Base-by-base conservation (phyloP, 2,888 invertebrate species). In the Galeruca laticollis region DNA sequence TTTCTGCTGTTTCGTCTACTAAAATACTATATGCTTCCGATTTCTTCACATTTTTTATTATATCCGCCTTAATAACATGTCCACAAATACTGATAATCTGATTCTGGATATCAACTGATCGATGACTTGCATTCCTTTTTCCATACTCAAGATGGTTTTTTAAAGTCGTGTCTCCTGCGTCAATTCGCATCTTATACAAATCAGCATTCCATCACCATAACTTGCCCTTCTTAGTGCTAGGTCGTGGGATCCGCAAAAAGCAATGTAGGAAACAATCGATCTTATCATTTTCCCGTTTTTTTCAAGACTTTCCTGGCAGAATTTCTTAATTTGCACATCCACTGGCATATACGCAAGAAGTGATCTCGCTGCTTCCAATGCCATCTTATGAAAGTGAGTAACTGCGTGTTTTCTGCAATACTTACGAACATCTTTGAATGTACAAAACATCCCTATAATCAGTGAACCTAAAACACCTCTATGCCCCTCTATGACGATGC, bases 81-180 rank as follows among this genome's bases (percentile, higher is more conserved):
- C 74, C 69, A 73, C 71, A 73, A 20, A 60, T 57, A 13, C 10
- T 37, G 10, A 73, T 76, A 54, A 72, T 74, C 75, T 82, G 77
- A 76, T 82, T 83, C 80, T 83, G 81, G 60, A 82, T 79, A 68
- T 69, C 64, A 67, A 69, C 74, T 40, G 79, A 80, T 63, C 63
- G 71, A 70, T 82, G 80, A 49, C 57, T 47, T 68, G 62, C 78
- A 73, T 82, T 80, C 68, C 75, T 77, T 66, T 59, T 63, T 15
- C 76, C 74, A 35, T 73, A 60, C 64, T 78, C 76, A 60, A 79
- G 69, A 73, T 82, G 79, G 52, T 76, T 67, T 72, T 78, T 77
- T 60, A n/a, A n/a, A 81, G 73, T 26, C 5, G 26, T 26, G 1
- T 26, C 26, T 60, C 79, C 67, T 75, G 80, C 70, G 60, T 79